Evolutionary conservation across 2,888 invertebrate species (phyloP), one percentile per base, ranked within the genome.

Genomic region (Pachliopta kotzebuea): DNA sequence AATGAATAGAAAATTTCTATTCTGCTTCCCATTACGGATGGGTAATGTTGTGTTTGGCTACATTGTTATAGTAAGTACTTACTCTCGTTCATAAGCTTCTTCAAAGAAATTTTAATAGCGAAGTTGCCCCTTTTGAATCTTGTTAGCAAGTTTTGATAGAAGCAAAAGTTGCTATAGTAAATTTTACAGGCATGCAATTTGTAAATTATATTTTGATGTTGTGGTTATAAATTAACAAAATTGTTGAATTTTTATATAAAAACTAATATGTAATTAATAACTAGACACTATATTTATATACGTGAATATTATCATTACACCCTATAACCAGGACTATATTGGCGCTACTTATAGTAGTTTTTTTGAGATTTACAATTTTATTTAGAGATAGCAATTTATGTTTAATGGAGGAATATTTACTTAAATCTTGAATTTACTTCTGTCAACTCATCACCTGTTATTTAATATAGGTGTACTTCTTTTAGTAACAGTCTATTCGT

Each of bases 1-100:
- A 75, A 91, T 91, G 90, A 90, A 86, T 69, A 84, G 90, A 73
- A 91, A 91, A 75, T 90, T 91, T 76, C 77, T 91, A 37, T 90
- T 88, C 71, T 91, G 90, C 74, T 91, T 91, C 71, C 90, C 90
- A 66, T 75, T 91, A 49, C 75, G 89, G 75, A 74, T 83, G 78
- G 90, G 90, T 65, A 91, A 90, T 74, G 82, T 90, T 70, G 77
- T 91, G 56, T 89, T 90, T 67, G 91, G 91, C 64, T 91, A 88
- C 75, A 84, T 88, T 73, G 77, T 90, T 67, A 82, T 90, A 72
- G 90, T 90, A 80, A 90, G 90, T 89, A 75, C 58, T 65, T 66
- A 52, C n/a, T 29, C 61, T 45, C 42, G 20, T 58, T 58, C 45
- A 42, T 49, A 62, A 65, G 23, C 24, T 62, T 42, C 56, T 31